Evolutionary conservation across 23 tunicate species (phyloP).

Genomic region (Botrylloides violaceus): DNA sequence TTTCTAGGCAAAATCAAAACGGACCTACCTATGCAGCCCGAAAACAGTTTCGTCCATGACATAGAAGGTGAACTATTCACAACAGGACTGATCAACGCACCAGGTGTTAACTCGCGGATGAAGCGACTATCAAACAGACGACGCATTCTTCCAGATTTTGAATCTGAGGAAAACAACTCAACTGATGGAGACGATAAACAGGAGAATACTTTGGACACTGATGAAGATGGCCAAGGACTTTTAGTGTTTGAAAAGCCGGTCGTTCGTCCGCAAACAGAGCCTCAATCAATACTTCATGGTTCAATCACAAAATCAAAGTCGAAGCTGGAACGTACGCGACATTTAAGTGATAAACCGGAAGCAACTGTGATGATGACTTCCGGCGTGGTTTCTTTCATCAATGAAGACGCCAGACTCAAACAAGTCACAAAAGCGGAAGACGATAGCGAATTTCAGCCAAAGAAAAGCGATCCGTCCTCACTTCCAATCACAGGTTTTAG

Average conservation of each 20-base stretch:
- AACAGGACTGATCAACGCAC: conserved; percentile 10
- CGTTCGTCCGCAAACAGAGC: not conserved
- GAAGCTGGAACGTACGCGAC: not conserved
- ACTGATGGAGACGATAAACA: no score
- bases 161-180: not conserved
- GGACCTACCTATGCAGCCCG: not conserved
- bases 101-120: conserved; percentile 16
- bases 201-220: not conserved
- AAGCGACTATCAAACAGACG: not conserved
- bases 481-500: conserved; percentile 18
- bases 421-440: conserved; percentile 7
- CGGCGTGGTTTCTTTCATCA: not conserved
- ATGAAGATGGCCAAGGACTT: not conserved
- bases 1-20: not conserved
- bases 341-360: not conserved
- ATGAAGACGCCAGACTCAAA: conserved; percentile 7
- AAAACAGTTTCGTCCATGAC: not conserved
- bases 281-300: not conserved
- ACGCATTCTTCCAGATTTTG: conserved; percentile 15
- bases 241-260: not conserved
- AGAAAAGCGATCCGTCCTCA: not conserved
- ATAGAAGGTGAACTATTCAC: conserved; percentile 14
- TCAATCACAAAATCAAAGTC: not conserved
- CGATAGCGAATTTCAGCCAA: not conserved
- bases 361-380: conserved; percentile 10